Conservation (phyloP, 1,140 invertebrate genomes). For the Ostrea edulis region DNA sequence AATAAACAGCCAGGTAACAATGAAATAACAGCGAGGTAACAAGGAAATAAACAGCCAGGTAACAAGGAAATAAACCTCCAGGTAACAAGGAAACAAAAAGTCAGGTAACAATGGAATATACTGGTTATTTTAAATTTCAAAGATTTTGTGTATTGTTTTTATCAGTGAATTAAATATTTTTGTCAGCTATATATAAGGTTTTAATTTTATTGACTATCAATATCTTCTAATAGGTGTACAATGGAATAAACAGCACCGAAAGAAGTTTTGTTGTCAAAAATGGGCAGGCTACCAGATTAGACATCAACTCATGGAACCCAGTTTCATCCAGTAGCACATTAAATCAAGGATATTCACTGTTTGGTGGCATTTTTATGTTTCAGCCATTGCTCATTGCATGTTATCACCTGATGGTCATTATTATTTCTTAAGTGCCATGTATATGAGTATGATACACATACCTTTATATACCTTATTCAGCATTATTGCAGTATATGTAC, state of each 20-base stretch:
- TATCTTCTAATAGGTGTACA: neutral
- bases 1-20: too few relatives aligned
- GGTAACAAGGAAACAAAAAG: too few relatives aligned
- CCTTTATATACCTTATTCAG: too few relatives aligned
- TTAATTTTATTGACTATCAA: neutral
- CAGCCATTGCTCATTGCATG: neutral
- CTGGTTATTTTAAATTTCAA: too few relatives aligned
- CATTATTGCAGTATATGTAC: too few relatives aligned
- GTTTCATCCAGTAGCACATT: neutral
- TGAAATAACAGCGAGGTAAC: too few relatives aligned
- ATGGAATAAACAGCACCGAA: constrained; percentile 4
- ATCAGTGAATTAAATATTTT: too few relatives aligned
- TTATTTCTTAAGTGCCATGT: neutral
- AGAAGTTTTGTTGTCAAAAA: constrained; percentile 7
- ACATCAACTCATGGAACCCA: neutral
- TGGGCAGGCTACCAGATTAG: constrained; percentile 1
- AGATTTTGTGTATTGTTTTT: too few relatives aligned
- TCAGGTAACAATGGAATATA: too few relatives aligned
- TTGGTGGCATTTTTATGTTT: neutral
- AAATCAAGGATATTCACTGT: neutral
- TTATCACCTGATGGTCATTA: neutral
- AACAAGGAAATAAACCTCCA: too few relatives aligned
- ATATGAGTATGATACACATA: neutral
- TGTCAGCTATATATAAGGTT: too few relatives aligned
- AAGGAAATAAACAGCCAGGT: too few relatives aligned